Evolutionary conservation across 2,113 vertebrate genomes (phyloP), one percentile per base, ranked within the genome.

Genomic region (Arizona elegans): DNA sequence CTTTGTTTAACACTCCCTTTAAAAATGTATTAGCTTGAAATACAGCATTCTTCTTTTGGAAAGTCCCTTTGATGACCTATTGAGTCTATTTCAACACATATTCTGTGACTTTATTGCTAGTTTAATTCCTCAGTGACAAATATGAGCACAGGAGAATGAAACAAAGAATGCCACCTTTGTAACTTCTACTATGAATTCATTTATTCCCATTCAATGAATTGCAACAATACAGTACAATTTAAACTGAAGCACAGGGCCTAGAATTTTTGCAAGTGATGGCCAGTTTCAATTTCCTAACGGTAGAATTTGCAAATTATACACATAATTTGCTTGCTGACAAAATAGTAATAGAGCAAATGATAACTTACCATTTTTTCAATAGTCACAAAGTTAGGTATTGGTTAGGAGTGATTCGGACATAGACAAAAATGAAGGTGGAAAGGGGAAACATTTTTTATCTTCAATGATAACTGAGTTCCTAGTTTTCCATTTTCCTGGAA

Each of bases 341-440:
- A 97, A 92, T 94, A 90, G 87, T 95, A 96, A 94, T 95, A 90
- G 96, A 96, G 94, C 19, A 97, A 96, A 96, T 96, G 95, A 91
- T 53, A 94, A 91, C 92, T 95, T 96, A 95, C 94, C 96, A 94
- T 90, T 92, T 90, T 43, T 92, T 92, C 93, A 33, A 9, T 10
- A 38, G 54, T 19, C 29, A 89, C n/a, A 19, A 7, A 38, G 55
- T 90, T 95, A 56, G 7, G 59, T 92, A 93, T 21, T 87, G 93
- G 92, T 92, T 90, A 95, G 24, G 50, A 87, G 38, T 52, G 5
- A 87, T 89, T 95, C 92, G 93, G 87, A 88, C 33, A 91, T 33
- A 93, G 86, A 87, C 92, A 93, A 93, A 92, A 53, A 85, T 91
- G 91, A 94, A 95, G 94, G 93, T 43, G 23, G 56, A 93, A 91